These are phyloP conservation scores for Trachymyrmex cornetzi DNA, from an alignment of 1,140 invertebrate genomes.

Conservation along the genomic window DNA sequence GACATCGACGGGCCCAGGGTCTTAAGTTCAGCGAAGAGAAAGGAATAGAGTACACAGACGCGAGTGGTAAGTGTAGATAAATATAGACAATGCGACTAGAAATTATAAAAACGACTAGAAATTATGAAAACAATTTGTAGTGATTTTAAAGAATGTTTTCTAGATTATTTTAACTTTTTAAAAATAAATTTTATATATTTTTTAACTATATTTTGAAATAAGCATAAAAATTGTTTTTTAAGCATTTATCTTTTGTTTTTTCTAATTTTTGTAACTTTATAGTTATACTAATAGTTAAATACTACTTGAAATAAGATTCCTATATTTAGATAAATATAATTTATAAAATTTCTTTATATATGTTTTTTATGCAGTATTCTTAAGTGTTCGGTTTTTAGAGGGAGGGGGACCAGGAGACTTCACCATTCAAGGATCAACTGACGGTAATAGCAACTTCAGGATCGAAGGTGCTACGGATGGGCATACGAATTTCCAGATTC, in stretches of 20 bases:
- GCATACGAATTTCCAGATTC: constrained; percentile 82
- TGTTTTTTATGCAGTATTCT: not conserved
- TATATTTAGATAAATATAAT: not conserved
- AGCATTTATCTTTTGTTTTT: not conserved
- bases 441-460: constrained; percentile 75
- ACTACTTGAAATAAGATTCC: not conserved
- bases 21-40: constrained; percentile 83
- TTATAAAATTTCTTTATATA: not conserved
- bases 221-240: not conserved
- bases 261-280: no score
- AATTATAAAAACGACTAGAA: not conserved
- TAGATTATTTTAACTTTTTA: not conserved
- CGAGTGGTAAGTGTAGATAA: constrained; percentile 79
- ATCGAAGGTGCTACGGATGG: constrained; percentile 83
- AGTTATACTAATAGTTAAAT: not conserved
- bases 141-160: not conserved
- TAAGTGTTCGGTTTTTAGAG: constrained; percentile 70
- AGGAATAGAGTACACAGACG: constrained; percentile 83
- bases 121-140: not conserved
- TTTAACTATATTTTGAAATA: not conserved
- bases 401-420: constrained; percentile 80
- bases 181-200: not conserved
- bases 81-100: not conserved
- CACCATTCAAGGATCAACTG: constrained; percentile 80
- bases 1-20: constrained; percentile 83